Evolutionary conservation across 2,797 vertebrate genomes (phyloP).

Genomic region (Syndactyla subalaris): DNA sequence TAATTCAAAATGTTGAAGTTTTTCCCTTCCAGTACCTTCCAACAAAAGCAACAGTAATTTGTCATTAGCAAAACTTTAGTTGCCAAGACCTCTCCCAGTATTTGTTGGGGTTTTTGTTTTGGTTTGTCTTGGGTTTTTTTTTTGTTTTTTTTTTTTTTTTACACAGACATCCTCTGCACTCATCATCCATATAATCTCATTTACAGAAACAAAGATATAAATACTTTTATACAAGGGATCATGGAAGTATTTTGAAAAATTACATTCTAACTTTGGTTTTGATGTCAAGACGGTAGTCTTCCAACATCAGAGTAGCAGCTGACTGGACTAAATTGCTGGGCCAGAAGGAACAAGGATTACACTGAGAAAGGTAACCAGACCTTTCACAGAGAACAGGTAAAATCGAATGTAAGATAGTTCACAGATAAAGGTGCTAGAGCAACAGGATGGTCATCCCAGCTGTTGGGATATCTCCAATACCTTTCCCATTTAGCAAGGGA

Average conservation of each 20-base stretch:
- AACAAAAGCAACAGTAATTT: neutral
- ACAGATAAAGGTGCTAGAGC: neutral
- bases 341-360: neutral
- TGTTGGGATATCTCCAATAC: neutral
- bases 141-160: too few species aligned
- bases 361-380: neutral
- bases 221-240: fast-evolving
- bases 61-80: neutral
- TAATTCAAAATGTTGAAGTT: neutral
- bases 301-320: neutral
- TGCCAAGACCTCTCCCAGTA: neutral
- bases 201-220: neutral
- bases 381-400: neutral
- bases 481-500: neutral
- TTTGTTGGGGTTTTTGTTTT: neutral
- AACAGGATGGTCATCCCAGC: neutral
- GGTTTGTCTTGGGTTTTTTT: too few species aligned
- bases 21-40: neutral
- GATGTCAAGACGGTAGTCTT: neutral
- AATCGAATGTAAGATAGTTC: neutral
- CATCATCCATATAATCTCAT: neutral
- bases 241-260: neutral
- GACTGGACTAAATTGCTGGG: neutral
- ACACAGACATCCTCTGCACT: neutral
- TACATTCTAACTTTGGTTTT: neutral